These are phyloP conservation scores for Vollenhovia emeryi DNA, from an alignment of 1,140 invertebrate species.

Conservation along the genomic window DNA sequence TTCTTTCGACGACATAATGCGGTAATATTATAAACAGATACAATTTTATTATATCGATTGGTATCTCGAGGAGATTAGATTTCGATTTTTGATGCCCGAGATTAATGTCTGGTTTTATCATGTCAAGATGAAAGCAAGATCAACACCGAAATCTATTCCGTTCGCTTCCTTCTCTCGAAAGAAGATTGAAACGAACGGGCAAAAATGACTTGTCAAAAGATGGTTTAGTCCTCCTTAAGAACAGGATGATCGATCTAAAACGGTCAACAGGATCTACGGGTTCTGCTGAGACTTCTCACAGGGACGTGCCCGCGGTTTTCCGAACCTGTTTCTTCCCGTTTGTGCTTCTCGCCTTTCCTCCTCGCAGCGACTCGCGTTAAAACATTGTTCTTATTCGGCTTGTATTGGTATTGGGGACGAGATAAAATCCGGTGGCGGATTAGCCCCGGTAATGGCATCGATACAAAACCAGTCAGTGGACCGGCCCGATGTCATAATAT, in stretches of 20 bases:
- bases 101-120: neutral
- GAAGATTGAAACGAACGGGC: conserved; percentile 32
- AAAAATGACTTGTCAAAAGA: conserved; percentile 72
- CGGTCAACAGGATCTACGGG: conserved; percentile 50
- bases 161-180: conserved; percentile 17
- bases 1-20: neutral
- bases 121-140: neutral
- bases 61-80: neutral
- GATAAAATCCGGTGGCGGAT: conserved; percentile 71
- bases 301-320: conserved; percentile 43
- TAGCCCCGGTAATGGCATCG: conserved; percentile 59
- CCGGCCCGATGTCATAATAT: conserved; percentile 71
- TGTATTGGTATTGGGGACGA: conserved; percentile 25
- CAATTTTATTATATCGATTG: neutral
- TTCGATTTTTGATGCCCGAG: neutral
- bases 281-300: conserved; percentile 19
- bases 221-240: neutral
- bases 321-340: conserved; percentile 43
- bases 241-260: conserved; percentile 65
- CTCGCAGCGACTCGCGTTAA: neutral
- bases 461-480: conserved; percentile 61
- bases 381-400: conserved; percentile 65
- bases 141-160: conserved; percentile 26
- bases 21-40: neutral
- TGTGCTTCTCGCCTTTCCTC: conserved; percentile 14